Conservation (phyloP, 1,140 invertebrate species). For the Magallana angulata region DNA sequence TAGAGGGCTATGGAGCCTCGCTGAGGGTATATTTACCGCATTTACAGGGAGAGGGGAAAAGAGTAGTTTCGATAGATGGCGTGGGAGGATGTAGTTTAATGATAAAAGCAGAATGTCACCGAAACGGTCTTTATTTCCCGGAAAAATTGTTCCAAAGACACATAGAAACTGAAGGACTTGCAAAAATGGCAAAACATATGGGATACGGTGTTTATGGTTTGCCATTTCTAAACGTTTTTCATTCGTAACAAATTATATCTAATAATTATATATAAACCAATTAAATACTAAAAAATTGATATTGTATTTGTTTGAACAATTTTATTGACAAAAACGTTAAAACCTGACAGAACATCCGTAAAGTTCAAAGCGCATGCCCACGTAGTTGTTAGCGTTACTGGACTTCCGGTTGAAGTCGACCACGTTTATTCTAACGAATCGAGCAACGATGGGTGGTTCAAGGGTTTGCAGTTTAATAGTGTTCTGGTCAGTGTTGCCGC, state of each 20-base stretch:
- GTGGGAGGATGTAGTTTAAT: constrained; percentile 75
- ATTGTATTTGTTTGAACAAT: not conserved
- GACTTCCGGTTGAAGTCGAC: constrained; percentile 38
- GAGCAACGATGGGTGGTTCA: constrained; percentile 30
- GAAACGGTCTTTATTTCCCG: constrained; percentile 73
- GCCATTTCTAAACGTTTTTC: constrained; percentile 74
- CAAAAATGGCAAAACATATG: constrained; percentile 75
- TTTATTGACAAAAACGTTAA: not conserved
- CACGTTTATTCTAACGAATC: constrained; percentile 25
- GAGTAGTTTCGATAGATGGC: constrained; percentile 73
- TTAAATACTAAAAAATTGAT: too few species aligned
- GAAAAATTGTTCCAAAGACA: constrained; percentile 70
- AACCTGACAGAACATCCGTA: constrained; percentile 36
- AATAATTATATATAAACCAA: too few species aligned
- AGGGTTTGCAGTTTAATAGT: not conserved
- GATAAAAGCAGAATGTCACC: constrained; percentile 67
- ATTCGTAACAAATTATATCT: constrained; percentile 44
- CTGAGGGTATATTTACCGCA: constrained; percentile 70
- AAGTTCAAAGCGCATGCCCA: constrained; percentile 41
- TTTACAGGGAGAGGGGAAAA: constrained; percentile 68
- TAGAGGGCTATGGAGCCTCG: constrained; percentile 73
- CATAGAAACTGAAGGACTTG: constrained; percentile 77
- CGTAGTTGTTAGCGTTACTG: constrained; percentile 33
- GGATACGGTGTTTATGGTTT: constrained; percentile 70
- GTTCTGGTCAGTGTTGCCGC: not conserved